These are phyloP conservation scores for Catamblyrhynchus diadema DNA, from an alignment of 2,797 vertebrate species.

Conservation along the genomic window DNA sequence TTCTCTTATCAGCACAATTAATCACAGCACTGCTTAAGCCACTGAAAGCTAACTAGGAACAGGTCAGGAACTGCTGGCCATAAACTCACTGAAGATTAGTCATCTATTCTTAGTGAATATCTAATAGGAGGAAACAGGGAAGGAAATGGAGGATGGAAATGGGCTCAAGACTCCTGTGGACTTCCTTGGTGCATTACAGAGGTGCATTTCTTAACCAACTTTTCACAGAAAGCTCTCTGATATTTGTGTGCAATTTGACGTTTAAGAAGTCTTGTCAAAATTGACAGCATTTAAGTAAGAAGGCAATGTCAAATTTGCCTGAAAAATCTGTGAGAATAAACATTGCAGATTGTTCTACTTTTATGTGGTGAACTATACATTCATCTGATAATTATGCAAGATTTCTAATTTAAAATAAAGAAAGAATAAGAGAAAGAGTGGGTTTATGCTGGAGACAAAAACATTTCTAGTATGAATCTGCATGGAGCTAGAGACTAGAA, in stretches of 20 bases:
- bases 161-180: not conserved
- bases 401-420: not conserved
- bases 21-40: not conserved
- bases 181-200: not conserved
- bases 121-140: not conserved
- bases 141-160: constrained; percentile 26
- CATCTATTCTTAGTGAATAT: not conserved
- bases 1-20: constrained; percentile 33
- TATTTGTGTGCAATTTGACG: not conserved
- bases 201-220: not conserved
- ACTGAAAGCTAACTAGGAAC: not conserved
- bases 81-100: not conserved
- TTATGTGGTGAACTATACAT: not conserved
- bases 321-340: not conserved
- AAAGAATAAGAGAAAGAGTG: not conserved
- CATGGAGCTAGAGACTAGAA: not conserved
- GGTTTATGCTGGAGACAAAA: not conserved
- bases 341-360: not conserved
- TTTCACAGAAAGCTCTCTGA: not conserved
- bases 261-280: not conserved
- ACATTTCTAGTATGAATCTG: not conserved
- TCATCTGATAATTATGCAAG: not conserved
- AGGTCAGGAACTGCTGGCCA: not conserved
- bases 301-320: not conserved
- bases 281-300: not conserved